Evolutionary conservation across 2,113 vertebrate genomes (phyloP).

Genomic region (Cranoglanis bouderius): DNA sequence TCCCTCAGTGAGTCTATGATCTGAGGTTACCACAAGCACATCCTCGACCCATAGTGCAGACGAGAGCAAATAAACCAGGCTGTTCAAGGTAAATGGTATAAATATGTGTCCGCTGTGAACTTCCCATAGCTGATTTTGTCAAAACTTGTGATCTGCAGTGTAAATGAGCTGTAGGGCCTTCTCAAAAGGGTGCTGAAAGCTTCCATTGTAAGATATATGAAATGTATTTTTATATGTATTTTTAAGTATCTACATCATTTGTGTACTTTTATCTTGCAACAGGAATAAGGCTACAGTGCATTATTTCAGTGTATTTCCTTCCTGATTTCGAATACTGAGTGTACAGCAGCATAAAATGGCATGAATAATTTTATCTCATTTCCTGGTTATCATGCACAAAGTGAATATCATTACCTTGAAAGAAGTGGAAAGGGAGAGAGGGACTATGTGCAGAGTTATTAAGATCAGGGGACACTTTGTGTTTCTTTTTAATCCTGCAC

Average conservation of each 20-base stretch:
- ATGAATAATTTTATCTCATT: constrained; percentile 24
- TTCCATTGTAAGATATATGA: constrained; percentile 9
- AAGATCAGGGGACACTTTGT: constrained; percentile 16
- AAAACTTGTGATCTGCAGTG: constrained; percentile 17
- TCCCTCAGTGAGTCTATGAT: constrained; percentile 26
- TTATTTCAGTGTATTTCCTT: constrained; percentile 8
- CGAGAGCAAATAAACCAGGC: constrained; percentile 26
- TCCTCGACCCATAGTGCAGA: constrained; percentile 32
- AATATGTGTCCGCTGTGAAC: constrained; percentile 30
- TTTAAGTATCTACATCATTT: background rate
- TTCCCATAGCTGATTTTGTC: constrained; percentile 22
- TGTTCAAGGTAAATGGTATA: constrained; percentile 21
- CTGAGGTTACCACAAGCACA: constrained; percentile 39
- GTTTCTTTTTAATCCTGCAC: background rate
- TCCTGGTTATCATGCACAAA: constrained; percentile 30
- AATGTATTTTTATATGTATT: background rate
- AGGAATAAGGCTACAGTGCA: background rate
- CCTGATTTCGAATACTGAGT: background rate
- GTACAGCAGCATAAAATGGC: background rate
- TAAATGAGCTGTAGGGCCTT: constrained; percentile 18
- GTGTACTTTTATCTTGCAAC: constrained; percentile 2
- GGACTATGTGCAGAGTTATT: background rate
- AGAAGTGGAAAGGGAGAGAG: background rate
- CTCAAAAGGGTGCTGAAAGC: background rate
- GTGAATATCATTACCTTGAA: constrained; percentile 25